Evolutionary conservation across 2,888 invertebrate genomes (phyloP).

Genomic region (Beris morrisii): DNA sequence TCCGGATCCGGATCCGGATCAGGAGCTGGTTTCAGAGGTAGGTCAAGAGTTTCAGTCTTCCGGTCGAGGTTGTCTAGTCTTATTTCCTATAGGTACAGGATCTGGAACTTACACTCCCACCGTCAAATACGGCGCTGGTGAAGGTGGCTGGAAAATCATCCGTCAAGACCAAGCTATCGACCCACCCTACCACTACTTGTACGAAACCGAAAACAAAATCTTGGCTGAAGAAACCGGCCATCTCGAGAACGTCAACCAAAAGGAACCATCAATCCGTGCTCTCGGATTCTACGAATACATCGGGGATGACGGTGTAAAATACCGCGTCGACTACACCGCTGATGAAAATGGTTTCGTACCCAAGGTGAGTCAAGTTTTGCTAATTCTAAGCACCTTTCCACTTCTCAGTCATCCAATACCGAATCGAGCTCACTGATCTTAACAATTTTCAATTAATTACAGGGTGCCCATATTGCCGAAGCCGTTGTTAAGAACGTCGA

Average conservation of each 20-base stretch:
- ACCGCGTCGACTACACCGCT: slow-evolving; percentile 56
- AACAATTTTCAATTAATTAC: slow-evolving; percentile 35
- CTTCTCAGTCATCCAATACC: too few species aligned
- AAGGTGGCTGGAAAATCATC: slow-evolving; percentile 52
- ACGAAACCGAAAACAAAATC: slow-evolving; percentile 61
- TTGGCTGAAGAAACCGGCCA: slow-evolving; percentile 57
- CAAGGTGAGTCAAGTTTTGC: slow-evolving; percentile 37
- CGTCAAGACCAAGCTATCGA: slow-evolving; percentile 51
- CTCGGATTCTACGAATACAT: slow-evolving; percentile 65
- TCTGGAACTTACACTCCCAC: slow-evolving; percentile 10
- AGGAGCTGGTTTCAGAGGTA: slow-evolving; percentile 27
- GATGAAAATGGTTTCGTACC: slow-evolving; percentile 57
- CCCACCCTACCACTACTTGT: slow-evolving; percentile 46
- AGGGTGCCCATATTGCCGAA: slow-evolving; percentile 52
- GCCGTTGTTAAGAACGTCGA: slow-evolving; percentile 67
- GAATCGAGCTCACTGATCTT: too few species aligned
- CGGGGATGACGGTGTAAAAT: slow-evolving; percentile 59
- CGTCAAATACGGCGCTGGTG: slow-evolving; percentile 37
- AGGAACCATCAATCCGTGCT: slow-evolving; percentile 57
- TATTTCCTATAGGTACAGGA: neutral
- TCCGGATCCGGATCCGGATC: slow-evolving; percentile 44
- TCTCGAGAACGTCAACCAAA: slow-evolving; percentile 58
- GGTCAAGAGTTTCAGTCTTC: too few species aligned
- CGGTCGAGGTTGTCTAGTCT: too few species aligned
- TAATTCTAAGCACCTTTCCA: too few species aligned